A percentile compares a stretch with the other conserved stretches of the same genome.
Evolutionary conservation across 2,888 invertebrate genomes (phyloP).

Genomic region (Eupeodes latifasciatus): DNA sequence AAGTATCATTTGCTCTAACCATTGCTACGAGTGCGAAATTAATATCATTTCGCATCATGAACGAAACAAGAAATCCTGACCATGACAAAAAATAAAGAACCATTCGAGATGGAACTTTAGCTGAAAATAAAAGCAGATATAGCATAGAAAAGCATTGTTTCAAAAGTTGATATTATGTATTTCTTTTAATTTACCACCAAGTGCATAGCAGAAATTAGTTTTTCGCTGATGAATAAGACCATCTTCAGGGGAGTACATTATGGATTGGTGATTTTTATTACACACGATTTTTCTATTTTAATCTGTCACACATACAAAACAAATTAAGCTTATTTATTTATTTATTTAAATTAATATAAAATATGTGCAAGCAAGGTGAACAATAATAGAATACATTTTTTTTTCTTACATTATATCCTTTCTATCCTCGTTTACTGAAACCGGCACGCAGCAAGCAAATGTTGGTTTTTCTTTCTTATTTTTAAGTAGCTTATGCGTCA

Average conservation of each 20-base stretch:
- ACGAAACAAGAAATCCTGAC: slow-evolving; percentile 89
- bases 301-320: not conserved
- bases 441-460: not conserved
- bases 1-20: slow-evolving; percentile 83
- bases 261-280: not conserved
- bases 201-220: slow-evolving; percentile 67
- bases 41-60: slow-evolving; percentile 91
- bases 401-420: not conserved
- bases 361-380: not conserved
- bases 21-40: slow-evolving; percentile 90
- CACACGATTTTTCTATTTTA: not conserved
- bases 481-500: slow-evolving; percentile 17
- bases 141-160: not conserved
- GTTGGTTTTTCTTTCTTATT: not conserved
- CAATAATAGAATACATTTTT: not conserved
- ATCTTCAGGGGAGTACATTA: slow-evolving; percentile 50
- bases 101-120: slow-evolving; percentile 88
- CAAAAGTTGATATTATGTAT: not conserved
- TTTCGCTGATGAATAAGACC: slow-evolving; percentile 43
- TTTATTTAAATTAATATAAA: not conserved
- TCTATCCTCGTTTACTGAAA: not conserved
- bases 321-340: not conserved
- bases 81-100: slow-evolving; percentile 90
- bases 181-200: slow-evolving; percentile 63
- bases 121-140: slow-evolving; percentile 80